Evolutionary conservation across 2,888 invertebrate species (phyloP), one percentile per base, ranked within the genome.

Genomic region (Microplitis deprimator): DNA sequence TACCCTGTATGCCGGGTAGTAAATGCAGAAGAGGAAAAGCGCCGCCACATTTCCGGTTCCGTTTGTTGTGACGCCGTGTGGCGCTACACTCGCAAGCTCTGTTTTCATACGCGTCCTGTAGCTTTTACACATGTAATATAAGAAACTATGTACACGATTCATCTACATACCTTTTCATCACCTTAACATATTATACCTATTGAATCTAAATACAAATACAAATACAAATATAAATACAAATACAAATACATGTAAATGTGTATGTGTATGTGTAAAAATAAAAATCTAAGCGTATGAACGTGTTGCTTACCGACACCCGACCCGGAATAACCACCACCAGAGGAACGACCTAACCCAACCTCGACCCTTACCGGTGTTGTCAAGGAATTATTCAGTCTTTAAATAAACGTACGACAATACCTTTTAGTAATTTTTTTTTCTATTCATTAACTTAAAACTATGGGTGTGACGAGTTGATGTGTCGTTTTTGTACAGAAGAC

Each of bases 321-420:
- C 29, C 29, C 29, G 68, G 76, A 83, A 85, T 29, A 29, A 29
- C 29, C 29, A 29, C 29, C 29, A 29, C 29, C 29, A 82, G 83
- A 17, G 40, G 61, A 16, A 41, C 62, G 38, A 60, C 74, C 29
- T 74, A 59, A 59, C 73, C 20, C 70, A 67, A 59, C 59, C 59
- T 62, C 68, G 16, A 64, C 6, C 29, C 73, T 38, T 13, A 13
- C 50, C 50, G 71, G 41, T 71, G 70, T 65, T 70, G 69, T 41
- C 20, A 50, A 16, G 68, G 41, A 17, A 41, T 20, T 29, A 69
- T 69, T 69, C 17, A 41, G 17, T 39, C 16, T 6, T 68, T 5
- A 5, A 41, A 39, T 6, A 69, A 41, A 13, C 62, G n/a, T 16
- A 62, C n/a, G 17, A 62, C n/a, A 62, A 62, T 16, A 62, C 16